Conservation (phyloP, 2,113 vertebrate species). For the Hipposideros armiger region DNA sequence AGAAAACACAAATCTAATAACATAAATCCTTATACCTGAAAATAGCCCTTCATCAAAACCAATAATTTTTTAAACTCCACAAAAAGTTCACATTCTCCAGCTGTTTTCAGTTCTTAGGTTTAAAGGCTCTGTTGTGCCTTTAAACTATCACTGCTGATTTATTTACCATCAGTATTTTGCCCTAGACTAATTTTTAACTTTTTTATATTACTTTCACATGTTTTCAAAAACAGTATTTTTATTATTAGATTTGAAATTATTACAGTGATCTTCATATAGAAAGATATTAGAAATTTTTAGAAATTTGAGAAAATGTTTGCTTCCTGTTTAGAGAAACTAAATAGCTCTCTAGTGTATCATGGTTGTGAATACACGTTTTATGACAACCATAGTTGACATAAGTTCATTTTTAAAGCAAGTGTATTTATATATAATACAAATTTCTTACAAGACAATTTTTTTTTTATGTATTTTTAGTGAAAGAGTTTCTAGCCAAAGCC, state of each 20-base stretch:
- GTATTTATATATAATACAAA: slow-evolving; percentile 29
- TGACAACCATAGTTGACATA: background rate
- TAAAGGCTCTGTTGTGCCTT: slow-evolving; percentile 42
- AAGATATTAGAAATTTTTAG: slow-evolving; percentile 64
- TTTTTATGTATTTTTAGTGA: slow-evolving; percentile 92
- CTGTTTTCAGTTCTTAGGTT: slow-evolving; percentile 54
- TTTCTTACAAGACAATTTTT: slow-evolving; percentile 60
- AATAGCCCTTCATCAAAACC: slow-evolving; percentile 86
- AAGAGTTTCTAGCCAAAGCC: slow-evolving; percentile 99
- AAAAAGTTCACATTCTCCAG: background rate
- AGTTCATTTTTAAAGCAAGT: background rate
- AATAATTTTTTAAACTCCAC: slow-evolving; percentile 78
- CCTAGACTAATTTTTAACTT: slow-evolving; percentile 14
- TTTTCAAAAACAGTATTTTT: slow-evolving; percentile 84
- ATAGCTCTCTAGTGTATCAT: background rate
- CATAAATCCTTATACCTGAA: slow-evolving; percentile 83
- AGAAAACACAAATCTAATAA: slow-evolving; percentile 56
- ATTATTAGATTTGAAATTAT: slow-evolving; percentile 82
- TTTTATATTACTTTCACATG: slow-evolving; percentile 88
- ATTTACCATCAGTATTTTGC: background rate
- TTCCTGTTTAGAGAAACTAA: slow-evolving; percentile 73
- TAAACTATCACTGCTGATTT: background rate
- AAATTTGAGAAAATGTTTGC: slow-evolving; percentile 73
- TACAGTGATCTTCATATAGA: slow-evolving; percentile 72
- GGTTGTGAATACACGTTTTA: background rate